Conservation (phyloP, 2,888 invertebrate species). For the Meteorus cinctellus region DNA sequence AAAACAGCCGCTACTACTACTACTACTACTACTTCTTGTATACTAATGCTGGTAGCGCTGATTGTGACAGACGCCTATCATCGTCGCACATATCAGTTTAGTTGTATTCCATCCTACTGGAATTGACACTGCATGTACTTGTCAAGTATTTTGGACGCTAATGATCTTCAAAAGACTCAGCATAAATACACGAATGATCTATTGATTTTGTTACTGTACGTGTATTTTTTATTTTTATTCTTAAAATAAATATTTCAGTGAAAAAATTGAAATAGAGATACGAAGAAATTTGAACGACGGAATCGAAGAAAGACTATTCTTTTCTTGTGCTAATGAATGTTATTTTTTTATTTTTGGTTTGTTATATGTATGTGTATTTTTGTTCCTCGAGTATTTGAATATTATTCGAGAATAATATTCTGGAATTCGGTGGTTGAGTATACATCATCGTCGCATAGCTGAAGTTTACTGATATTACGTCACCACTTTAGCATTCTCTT, state of each 20-base stretch:
- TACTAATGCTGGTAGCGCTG: conserved; percentile 21
- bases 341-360: too few relatives aligned
- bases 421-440: not conserved
- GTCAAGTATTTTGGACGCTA: conserved; percentile 19
- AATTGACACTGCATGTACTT: conserved; percentile 18
- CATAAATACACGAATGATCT: conserved; percentile 5
- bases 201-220: conserved; percentile 1
- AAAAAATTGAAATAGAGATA: not conserved
- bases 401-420: not conserved
- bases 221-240: not conserved
- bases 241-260: not conserved
- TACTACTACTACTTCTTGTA: not conserved
- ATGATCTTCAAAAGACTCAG: conserved; percentile 2
- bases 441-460: conserved; percentile 2
- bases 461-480: conserved; percentile 5
- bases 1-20: not conserved
- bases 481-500: conserved; percentile 5
- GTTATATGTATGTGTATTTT: not conserved
- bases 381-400: not conserved
- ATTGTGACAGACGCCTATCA: conserved; percentile 50
- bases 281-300: too few relatives aligned
- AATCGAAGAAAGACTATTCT: too few relatives aligned
- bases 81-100: not conserved
- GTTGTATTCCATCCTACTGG: not conserved
- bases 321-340: too few relatives aligned